These are phyloP conservation scores for Lamprotornis superbus DNA, from an alignment of 2,113 vertebrate species.

Conservation along the genomic window DNA sequence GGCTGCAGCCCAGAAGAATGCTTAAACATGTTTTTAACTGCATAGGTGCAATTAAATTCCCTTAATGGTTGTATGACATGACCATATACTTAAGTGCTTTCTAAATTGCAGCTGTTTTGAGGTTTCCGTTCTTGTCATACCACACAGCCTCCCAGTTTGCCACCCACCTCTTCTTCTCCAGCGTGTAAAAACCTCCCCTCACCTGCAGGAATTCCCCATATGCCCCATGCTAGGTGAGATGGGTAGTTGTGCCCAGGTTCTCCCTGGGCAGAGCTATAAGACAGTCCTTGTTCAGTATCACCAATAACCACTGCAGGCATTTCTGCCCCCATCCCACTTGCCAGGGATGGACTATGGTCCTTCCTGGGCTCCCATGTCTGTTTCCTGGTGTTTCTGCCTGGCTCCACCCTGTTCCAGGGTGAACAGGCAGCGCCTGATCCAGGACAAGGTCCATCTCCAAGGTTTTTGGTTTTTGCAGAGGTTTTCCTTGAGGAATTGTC, in stretches of 20 bases:
- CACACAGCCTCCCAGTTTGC: neutral
- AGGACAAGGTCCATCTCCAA: neutral
- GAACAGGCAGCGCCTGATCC: accelerated
- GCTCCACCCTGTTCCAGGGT: neutral
- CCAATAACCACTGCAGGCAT: neutral
- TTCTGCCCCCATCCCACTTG: neutral
- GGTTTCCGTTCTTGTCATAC: neutral
- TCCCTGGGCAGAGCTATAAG: neutral
- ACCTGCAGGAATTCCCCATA: neutral
- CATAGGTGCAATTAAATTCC: neutral
- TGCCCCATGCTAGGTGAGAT: neutral
- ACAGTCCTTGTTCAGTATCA: accelerated
- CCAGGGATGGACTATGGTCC: accelerated
- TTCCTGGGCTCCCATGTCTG: neutral
- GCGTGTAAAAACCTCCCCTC: neutral
- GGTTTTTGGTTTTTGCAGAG: neutral
- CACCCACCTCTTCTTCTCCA: neutral
- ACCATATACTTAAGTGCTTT: neutral
- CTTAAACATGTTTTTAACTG: neutral
- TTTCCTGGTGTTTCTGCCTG: neutral
- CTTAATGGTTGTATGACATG: neutral
- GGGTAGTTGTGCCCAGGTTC: neutral
- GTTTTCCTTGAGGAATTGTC: neutral
- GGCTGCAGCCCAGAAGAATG: neutral
- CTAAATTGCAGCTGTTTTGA: neutral